Evolutionary conservation across 2,888 invertebrate species (phyloP).

Genomic region (Diplazon laetatorius): DNA sequence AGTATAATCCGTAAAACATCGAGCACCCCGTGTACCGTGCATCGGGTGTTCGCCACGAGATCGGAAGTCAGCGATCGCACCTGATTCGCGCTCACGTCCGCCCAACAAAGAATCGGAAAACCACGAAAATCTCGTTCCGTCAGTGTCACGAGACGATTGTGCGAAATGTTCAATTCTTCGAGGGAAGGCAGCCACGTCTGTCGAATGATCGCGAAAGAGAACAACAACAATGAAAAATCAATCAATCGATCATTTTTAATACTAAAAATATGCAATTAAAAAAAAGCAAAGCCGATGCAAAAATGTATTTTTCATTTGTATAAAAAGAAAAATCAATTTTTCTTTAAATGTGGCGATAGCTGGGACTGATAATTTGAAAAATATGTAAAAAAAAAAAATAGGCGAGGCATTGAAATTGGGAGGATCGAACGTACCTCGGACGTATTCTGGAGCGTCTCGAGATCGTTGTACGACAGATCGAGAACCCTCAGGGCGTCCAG

Average conservation of each 20-base stretch:
- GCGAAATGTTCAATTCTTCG: slow-evolving; percentile 89
- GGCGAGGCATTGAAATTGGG: too few species aligned
- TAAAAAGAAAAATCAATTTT: background rate
- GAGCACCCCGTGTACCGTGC: slow-evolving; percentile 91
- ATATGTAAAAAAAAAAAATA: too few species aligned
- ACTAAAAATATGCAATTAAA: too few species aligned
- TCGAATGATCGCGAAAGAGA: slow-evolving; percentile 20
- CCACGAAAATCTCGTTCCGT: slow-evolving; percentile 93
- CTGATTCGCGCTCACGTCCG: slow-evolving; percentile 90
- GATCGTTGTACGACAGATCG: slow-evolving; percentile 90
- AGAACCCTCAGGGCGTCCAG: slow-evolving; percentile 89
- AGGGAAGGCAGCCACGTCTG: slow-evolving; percentile 91
- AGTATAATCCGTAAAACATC: slow-evolving; percentile 90
- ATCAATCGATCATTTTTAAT: too few species aligned
- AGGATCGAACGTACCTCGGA: slow-evolving; percentile 89
- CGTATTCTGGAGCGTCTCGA: slow-evolving; percentile 91
- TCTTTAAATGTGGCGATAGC: background rate
- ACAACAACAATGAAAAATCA: slow-evolving; percentile 20
- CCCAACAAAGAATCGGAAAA: slow-evolving; percentile 90
- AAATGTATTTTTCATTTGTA: too few species aligned
- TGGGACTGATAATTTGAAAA: too few species aligned
- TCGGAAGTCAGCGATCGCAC: slow-evolving; percentile 89
- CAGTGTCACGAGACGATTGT: slow-evolving; percentile 88
- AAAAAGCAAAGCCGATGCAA: too few species aligned
- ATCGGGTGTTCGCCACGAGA: slow-evolving; percentile 91